Evolutionary conservation across 2,113 vertebrate species (phyloP).

Genomic region (Capra hircus): DNA sequence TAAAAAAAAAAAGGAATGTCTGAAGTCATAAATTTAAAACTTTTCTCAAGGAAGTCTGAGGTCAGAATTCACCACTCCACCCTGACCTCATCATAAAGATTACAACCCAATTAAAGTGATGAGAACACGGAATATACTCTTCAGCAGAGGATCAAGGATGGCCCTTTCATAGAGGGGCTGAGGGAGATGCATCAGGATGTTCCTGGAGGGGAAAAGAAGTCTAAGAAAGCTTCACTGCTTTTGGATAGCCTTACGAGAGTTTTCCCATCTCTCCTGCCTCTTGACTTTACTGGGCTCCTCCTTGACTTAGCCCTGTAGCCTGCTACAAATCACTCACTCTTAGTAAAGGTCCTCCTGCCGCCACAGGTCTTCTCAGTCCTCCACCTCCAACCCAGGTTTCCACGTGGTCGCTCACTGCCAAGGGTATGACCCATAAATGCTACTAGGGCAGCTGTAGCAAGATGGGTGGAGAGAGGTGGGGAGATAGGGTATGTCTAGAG

Average conservation of each 20-base stretch:
- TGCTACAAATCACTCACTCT: neutral
- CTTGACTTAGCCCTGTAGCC: fast-evolving
- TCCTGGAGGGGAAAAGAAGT: neutral
- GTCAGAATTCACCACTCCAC: neutral
- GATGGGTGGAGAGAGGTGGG: neutral
- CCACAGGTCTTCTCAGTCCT: neutral
- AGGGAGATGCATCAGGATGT: neutral
- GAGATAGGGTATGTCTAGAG: neutral
- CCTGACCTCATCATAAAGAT: neutral
- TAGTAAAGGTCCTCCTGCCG: neutral
- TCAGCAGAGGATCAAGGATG: neutral
- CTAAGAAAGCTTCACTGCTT: neutral
- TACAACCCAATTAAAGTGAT: neutral
- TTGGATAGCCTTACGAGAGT: neutral
- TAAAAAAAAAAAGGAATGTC: neutral
- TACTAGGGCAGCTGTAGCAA: neutral
- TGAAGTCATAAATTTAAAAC: neutral
- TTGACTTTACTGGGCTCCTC: neutral
- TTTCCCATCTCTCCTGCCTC: neutral
- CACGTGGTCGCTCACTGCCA: neutral
- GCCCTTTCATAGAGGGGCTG: neutral
- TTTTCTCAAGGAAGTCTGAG: neutral
- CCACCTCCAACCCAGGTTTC: neutral
- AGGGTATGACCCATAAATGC: neutral
- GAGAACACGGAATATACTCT: neutral